Conservation (phyloP, 2,113 vertebrate species). For the Myodes glareolus region DNA sequence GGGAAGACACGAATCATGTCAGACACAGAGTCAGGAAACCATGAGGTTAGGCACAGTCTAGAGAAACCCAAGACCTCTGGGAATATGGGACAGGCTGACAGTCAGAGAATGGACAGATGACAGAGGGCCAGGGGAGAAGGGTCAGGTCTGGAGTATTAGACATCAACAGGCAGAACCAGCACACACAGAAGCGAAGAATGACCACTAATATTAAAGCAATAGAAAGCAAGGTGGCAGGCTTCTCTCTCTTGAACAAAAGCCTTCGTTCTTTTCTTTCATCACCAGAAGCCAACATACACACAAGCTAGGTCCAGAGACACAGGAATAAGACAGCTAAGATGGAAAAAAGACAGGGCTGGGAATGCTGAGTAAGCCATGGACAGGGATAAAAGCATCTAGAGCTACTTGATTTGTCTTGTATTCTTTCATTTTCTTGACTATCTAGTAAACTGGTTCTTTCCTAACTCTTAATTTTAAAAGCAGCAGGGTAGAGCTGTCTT, state of each 20-base stretch:
- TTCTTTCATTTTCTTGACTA: background rate
- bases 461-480: conserved; percentile 24
- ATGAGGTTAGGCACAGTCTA: background rate
- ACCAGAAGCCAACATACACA: background rate
- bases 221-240: background rate
- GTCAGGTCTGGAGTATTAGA: background rate
- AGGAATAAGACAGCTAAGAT: background rate
- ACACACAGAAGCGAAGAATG: too few relatives aligned
- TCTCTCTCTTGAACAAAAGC: background rate
- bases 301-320: background rate
- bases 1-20: too few relatives aligned
- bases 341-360: background rate
- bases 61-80: background rate
- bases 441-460: background rate
- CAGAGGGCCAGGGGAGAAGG: background rate
- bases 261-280: background rate
- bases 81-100: background rate
- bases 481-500: background rate
- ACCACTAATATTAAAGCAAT: background rate
- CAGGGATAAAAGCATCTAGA: background rate
- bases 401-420: background rate
- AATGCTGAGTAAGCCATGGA: rapidly evolving
- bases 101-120: background rate
- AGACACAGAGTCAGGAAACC: background rate
- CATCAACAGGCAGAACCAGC: background rate